These are phyloP conservation scores for Netelia melanura DNA, from an alignment of 2,888 invertebrate genomes.

Conservation along the genomic window DNA sequence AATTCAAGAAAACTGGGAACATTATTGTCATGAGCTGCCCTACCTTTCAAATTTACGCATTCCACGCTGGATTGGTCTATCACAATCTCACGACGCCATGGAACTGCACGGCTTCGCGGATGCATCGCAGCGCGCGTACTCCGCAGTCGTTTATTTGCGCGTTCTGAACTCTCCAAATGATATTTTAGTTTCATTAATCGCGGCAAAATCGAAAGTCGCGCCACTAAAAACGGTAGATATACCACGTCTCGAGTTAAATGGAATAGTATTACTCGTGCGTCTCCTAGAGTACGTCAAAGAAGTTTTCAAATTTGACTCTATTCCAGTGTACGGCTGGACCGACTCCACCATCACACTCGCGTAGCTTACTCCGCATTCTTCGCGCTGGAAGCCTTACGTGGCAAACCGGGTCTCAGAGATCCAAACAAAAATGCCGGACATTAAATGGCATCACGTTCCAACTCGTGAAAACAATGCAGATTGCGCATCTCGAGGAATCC, in stretches of 20 bases:
- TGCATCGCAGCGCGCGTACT: constrained; percentile 18
- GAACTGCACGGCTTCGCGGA: constrained; percentile 30
- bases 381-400: constrained; percentile 34
- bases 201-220: constrained; percentile 12
- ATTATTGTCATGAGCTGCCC: not conserved
- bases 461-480: constrained; percentile 77
- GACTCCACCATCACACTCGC: constrained; percentile 72
- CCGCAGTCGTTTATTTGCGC: constrained; percentile 16
- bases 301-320: not conserved
- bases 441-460: constrained; percentile 74
- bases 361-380: constrained; percentile 71
- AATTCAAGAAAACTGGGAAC: not conserved
- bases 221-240: constrained; percentile 1
- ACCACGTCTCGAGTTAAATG: constrained; percentile 30
- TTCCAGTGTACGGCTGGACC: constrained; percentile 50
- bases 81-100: not conserved
- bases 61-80: constrained; percentile 20
- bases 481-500: constrained; percentile 75
- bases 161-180: not conserved
- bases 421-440: constrained; percentile 68
- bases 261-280: not conserved
- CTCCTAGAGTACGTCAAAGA: constrained; percentile 37
- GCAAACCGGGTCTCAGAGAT: constrained; percentile 77
- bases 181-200: not conserved
- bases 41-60: not conserved